Evolutionary conservation across 2,113 vertebrate species (phyloP), one percentile per base, ranked within the genome.

Genomic region (Osmerus eperlanus): DNA sequence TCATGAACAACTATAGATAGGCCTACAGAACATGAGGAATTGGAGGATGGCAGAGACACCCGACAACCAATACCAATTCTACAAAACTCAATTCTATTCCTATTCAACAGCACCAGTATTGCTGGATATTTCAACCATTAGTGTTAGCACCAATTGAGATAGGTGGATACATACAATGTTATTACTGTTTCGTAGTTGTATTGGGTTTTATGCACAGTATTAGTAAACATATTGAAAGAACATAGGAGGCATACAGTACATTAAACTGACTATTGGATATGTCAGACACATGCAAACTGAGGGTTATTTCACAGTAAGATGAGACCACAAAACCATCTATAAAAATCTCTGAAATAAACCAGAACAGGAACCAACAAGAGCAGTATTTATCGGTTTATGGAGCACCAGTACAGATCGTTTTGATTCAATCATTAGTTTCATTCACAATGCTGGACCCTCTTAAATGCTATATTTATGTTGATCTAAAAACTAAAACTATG

Each of bases 401-500:
- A 32, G 52, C 63, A 76, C 23, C 23, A 21, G 8, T 41, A n/a
- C 2, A 54, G 68, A 21, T 70, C 8, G 66, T 74, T 59, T 56
- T 54, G 21, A 32, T 66, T 56, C 56, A 70, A 76, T 47, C 41
- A 47, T 47, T 47, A 47, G 41, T 47, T 47, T 36, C 41, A 9
- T 47, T 47, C 2, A 11, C 41, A 47, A 47, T 12, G 41, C 41
- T 47, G 41, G 4, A 47, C 7, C 41, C 41, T 47, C 41, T 2
- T 47, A 9, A 47, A 47, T 47, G 41, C 41, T 47, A 47, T 47
- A 11, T 47, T 47, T 47, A 47, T 47, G 66, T 0, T 3, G 25
- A 18, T 65, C 56, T 16, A 73, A 81, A 73, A 65, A 41, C 60
- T 25, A 51, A 18, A 67, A 75, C 65, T 8, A 0, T 63, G 18